phyloP scores from a whole-genome alignment of 2,888 invertebrate genomes.

The Empis livida region DNA sequence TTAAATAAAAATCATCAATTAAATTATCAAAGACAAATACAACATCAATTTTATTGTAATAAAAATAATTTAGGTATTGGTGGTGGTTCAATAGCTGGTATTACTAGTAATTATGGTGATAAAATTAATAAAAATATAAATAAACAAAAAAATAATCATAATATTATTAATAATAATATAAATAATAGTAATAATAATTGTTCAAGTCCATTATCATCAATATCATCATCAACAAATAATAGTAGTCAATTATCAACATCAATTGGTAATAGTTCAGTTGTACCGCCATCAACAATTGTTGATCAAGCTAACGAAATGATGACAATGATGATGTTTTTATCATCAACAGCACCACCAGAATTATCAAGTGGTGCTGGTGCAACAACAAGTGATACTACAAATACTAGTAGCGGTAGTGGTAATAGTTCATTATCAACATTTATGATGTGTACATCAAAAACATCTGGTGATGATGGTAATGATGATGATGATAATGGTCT shows the following conservation, averaged over 20 bases:
- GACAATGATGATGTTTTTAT: conserved; percentile 13
- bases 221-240: too few relatives aligned
- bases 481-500: conserved; percentile 13
- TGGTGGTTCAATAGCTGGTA: conserved; percentile 11
- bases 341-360: conserved; percentile 9
- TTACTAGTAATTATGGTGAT: background rate
- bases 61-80: conserved; percentile 12
- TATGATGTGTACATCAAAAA: conserved; percentile 5
- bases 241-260: too few relatives aligned
- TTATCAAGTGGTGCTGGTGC: conserved; percentile 11
- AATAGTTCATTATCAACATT: conserved; percentile 6
- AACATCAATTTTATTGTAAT: conserved; percentile 25
- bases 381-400: conserved; percentile 12
- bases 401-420: conserved; percentile 11
- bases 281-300: background rate
- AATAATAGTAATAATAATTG: background rate
- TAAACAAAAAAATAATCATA: too few relatives aligned
- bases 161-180: too few relatives aligned
- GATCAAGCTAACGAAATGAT: conserved; percentile 7
- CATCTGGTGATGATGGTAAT: conserved; percentile 10
- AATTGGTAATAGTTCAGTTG: background rate
- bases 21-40: conserved; percentile 11
- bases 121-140: too few relatives aligned
- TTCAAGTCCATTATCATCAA: too few relatives aligned
- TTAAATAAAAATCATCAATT: background rate